phyloP scores from a whole-genome alignment of 2,888 invertebrate species.

The Baccha elongata region DNA sequence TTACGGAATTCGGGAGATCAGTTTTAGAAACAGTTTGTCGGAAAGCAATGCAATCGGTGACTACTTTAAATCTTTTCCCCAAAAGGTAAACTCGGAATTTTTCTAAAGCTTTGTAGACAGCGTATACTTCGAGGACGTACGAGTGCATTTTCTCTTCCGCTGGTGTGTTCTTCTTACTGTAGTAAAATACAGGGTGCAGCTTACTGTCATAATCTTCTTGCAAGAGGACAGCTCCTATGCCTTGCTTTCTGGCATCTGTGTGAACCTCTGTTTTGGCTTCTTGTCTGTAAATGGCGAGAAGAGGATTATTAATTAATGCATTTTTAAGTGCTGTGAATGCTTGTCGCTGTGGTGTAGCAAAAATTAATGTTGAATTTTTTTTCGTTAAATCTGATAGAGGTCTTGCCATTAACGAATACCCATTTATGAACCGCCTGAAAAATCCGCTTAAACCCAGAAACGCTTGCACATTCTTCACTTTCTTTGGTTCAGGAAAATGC shows the following conservation, averaged over 20 bases:
- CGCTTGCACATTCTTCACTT: conserved; percentile 1
- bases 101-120: conserved; percentile 15
- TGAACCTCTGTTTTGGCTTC: not conserved
- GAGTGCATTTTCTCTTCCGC: conserved; percentile 21
- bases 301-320: conserved; percentile 5
- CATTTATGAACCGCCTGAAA: not conserved
- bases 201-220: not conserved
- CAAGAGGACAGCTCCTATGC: conserved; percentile 13
- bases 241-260: conserved; percentile 7
- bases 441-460: conserved; percentile 13
- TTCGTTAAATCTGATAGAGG: conserved; percentile 7
- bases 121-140: conserved; percentile 10
- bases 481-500: conserved; percentile 9
- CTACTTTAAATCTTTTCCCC: conserved; percentile 25
- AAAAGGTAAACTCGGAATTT: conserved; percentile 22
- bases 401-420: not conserved
- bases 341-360: conserved; percentile 5
- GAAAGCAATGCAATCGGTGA: conserved; percentile 29
- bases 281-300: conserved; percentile 8
- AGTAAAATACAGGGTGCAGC: conserved; percentile 5
- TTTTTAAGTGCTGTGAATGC: not conserved
- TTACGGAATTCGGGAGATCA: conserved; percentile 14
- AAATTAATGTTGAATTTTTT: not conserved
- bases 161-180: conserved; percentile 8
- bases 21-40: conserved; percentile 16